Conservation (phyloP, 2,797 vertebrate genomes). For the Bucorvus abyssinicus region DNA sequence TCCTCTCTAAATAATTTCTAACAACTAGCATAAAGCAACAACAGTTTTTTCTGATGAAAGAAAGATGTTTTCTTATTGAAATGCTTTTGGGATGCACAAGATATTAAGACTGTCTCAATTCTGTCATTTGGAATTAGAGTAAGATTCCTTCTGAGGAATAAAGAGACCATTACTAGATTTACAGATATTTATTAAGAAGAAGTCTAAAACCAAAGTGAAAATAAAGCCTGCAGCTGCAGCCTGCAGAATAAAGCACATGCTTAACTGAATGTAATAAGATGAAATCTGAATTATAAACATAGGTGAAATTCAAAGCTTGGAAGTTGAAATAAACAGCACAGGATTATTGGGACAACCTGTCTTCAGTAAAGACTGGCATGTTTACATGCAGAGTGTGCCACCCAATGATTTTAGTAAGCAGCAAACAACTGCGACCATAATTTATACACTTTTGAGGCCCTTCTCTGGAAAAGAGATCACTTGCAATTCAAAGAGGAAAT, state of each 20-base stretch:
- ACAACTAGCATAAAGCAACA: not conserved
- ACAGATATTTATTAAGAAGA: not conserved
- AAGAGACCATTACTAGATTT: not conserved
- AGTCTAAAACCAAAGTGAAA: not conserved
- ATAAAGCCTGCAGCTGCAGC: not conserved
- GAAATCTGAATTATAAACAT: not conserved
- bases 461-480: not conserved
- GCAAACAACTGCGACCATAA: not conserved
- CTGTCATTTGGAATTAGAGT: not conserved
- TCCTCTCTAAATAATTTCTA: not conserved
- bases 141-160: not conserved
- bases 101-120: not conserved
- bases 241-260: not conserved
- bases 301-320: not conserved
- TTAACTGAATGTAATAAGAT: not conserved
- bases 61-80: not conserved
- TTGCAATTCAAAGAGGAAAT: not conserved
- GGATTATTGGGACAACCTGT: not conserved
- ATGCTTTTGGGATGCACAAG: not conserved
- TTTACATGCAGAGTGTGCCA: not conserved
- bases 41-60: not conserved
- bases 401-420: not conserved
- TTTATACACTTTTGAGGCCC: not conserved
- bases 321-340: not conserved
- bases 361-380: not conserved